Base-by-base conservation (phyloP, 2,888 invertebrate species). In the Marronus borbonicus region DNA sequence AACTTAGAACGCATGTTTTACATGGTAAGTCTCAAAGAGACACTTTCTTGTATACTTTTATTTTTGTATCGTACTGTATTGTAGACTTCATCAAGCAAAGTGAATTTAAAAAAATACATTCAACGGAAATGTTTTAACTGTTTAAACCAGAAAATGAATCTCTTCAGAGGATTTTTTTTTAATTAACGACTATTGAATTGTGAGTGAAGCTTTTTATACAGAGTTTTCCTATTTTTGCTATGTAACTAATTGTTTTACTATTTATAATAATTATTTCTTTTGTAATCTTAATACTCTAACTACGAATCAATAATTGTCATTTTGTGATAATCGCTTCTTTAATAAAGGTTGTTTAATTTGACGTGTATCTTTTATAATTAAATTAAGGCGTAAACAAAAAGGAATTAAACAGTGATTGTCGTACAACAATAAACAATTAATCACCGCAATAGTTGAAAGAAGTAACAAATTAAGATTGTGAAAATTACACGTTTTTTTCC, bases 291-390 rank as follows among this genome's bases (percentile, higher is more conserved):
- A 86, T 84, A 81, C 84, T 85, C 85, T 86, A 86, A 87, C 86
- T 85, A 85, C 86, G 70, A 78, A 78, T 76, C 80, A 81, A 81
- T 84, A 87, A 88, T 88, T 88, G 89, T 88, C 88, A 88, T 87
- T 87, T 88, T 89, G 89, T 89, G 89, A 89, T 89, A 89, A 89
- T 88, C 87, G 88, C 88, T 89, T 89, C 88, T 87, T 87, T 87
- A 88, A 88, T 88, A 88, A 89, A 88, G 84, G 86, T 87, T 88
- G 86, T 88, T 89, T 88, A 87, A 87, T 88, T 79, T 79, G 55
- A 58, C 7, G 5, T n/a, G 17, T 58, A 58, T 20, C 20, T 44
- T 44, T 44, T 44, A 44, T 12, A 8, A 31, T 31, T 39, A 39
- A 39, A 39, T 39, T 10, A 39, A n/a, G 1, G 10, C 44, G 1